Evolutionary conservation across 2,888 invertebrate genomes (phyloP).

Genomic region (Caenorhabditis parvicauda): DNA sequence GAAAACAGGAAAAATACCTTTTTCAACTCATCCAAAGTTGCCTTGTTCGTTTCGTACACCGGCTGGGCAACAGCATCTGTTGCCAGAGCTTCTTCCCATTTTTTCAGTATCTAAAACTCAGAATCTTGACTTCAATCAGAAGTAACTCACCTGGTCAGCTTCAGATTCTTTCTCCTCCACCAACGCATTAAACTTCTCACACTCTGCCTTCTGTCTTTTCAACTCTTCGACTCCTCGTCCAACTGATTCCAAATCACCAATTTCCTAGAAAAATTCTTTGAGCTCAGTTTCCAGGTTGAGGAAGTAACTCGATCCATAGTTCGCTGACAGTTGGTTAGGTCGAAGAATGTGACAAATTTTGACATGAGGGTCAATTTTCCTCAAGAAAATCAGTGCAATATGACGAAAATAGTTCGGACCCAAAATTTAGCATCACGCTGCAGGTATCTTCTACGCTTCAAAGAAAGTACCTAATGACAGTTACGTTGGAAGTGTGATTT

Average conservation of each 20-base stretch:
- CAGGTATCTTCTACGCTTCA: too few relatives aligned
- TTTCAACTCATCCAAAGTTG: conserved; percentile 21
- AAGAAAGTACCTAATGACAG: too few relatives aligned
- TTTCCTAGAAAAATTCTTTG: conserved; percentile 22
- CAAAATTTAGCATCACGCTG: too few relatives aligned
- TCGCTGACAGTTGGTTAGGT: too few relatives aligned
- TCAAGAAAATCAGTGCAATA: too few relatives aligned
- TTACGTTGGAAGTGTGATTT: too few relatives aligned
- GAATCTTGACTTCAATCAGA: conserved; percentile 8
- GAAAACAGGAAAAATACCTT: conserved; percentile 18
- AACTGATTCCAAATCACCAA: conserved; percentile 40
- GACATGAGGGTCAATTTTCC: too few relatives aligned
- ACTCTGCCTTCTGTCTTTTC: conserved; percentile 66
- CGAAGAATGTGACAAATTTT: too few relatives aligned
- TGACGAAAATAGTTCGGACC: too few relatives aligned
- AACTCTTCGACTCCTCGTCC: conserved; percentile 56
- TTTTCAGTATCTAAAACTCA: too few relatives aligned
- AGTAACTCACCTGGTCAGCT: conserved; percentile 8
- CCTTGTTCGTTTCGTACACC: conserved; percentile 27
- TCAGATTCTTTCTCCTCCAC: conserved; percentile 58
- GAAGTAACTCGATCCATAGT: too few relatives aligned
- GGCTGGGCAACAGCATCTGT: conserved; percentile 22
- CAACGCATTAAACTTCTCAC: conserved; percentile 38
- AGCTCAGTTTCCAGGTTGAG: too few relatives aligned
- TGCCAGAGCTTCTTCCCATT: conserved; percentile 23